Conservation (phyloP, 2,888 invertebrate genomes). For the Baccha elongata region DNA sequence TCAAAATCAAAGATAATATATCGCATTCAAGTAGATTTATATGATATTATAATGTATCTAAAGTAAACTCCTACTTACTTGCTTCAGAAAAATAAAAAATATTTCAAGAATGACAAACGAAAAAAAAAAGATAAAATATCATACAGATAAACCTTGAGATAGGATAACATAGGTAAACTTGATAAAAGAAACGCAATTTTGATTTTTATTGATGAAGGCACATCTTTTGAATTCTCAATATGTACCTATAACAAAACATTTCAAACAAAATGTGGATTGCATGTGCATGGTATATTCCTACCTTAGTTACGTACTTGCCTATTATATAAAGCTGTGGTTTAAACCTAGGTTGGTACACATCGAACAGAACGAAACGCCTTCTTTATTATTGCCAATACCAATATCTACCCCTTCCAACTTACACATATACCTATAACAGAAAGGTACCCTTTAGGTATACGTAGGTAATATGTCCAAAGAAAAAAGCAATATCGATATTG, state of each 20-base stretch:
- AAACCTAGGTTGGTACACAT: not conserved
- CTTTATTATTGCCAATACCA: no score
- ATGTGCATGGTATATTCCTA: no score
- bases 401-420: conserved; percentile 7
- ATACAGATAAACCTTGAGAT: no score
- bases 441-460: no score
- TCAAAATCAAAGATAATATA: no score
- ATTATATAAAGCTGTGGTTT: not conserved
- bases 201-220: not conserved
- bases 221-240: not conserved
- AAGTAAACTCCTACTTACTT: no score
- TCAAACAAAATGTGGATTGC: not conserved
- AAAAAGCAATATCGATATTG: conserved; percentile 72
- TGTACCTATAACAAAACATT: not conserved
- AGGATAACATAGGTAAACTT: conserved; percentile 48
- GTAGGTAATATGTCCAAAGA: conserved; percentile 29
- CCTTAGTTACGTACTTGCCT: not conserved
- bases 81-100: conserved; percentile 77
- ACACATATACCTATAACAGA: no score
- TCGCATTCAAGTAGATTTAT: no score
- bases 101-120: conserved; percentile 77
- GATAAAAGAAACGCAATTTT: not conserved
- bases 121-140: no score
- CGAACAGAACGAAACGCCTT: conserved; percentile 27
- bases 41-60: no score